Percentiles rank a stretch among this genome's conserved stretches.
Conservation (phyloP, 2,797 vertebrate species). For the Vireo griseus region DNA sequence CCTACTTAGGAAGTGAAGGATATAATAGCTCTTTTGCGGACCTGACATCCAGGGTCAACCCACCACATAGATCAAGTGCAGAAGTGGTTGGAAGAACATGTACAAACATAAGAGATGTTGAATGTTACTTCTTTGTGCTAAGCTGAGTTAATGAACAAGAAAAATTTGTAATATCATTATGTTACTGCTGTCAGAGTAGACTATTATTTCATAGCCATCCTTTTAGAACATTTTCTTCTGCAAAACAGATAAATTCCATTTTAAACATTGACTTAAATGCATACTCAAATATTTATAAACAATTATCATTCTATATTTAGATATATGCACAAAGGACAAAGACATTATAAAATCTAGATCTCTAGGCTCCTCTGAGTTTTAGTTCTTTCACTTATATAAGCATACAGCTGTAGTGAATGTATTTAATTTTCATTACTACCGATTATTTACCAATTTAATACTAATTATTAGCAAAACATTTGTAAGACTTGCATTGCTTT, state of each 20-base stretch:
- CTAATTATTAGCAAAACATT: background rate
- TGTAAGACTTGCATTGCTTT: background rate
- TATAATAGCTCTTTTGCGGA: background rate
- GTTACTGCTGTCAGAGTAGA: background rate
- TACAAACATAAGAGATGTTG: background rate
- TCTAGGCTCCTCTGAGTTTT: background rate
- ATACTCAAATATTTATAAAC: background rate
- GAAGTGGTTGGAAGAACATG: background rate
- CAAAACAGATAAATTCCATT: background rate
- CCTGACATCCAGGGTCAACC: background rate
- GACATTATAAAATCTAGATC: background rate
- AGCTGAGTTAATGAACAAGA: background rate
- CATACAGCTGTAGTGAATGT: background rate
- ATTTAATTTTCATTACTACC: background rate
- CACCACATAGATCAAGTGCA: background rate
- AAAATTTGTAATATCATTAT: background rate
- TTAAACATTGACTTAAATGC: background rate
- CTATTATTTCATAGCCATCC: background rate
- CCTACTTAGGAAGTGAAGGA: background rate
- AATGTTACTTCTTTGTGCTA: background rate
- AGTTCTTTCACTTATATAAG: background rate
- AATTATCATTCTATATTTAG: background rate
- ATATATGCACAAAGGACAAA: background rate
- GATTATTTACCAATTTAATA: background rate
- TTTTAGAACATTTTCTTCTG: background rate